Percentiles rank a stretch among this genome's conserved stretches.
Conservation (phyloP, 2,113 vertebrate genomes). For the Hippocampus abdominalis region DNA sequence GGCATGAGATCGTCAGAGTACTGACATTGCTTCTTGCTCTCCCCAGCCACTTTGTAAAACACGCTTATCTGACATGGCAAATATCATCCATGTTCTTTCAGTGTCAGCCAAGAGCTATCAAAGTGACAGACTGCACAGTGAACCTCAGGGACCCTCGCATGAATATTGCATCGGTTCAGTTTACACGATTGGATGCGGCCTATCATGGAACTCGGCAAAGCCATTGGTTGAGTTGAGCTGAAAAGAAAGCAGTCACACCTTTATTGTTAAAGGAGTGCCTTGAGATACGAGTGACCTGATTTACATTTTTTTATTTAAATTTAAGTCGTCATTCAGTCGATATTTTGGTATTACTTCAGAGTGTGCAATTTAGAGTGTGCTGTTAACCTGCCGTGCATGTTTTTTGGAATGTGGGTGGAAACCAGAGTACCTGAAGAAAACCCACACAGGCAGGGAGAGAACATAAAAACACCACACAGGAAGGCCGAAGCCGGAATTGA, state of each 20-base stretch:
- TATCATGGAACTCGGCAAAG: neutral
- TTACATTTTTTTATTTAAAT: no score
- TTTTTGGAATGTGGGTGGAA: no score
- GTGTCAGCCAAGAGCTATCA: slow-evolving; percentile 56
- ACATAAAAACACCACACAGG: no score
- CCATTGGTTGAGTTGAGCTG: neutral
- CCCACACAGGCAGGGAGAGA: no score
- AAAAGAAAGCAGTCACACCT: neutral
- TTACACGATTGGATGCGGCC: slow-evolving; percentile 39
- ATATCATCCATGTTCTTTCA: slow-evolving; percentile 60
- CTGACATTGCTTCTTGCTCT: slow-evolving; percentile 36
- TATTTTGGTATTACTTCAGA: neutral
- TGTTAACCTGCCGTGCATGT: no score
- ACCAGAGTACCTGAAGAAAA: no score
- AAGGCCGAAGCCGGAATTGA: no score
- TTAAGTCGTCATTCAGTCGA: no score
- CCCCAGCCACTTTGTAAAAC: slow-evolving; percentile 62
- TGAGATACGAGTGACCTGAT: no score
- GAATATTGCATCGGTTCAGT: slow-evolving; percentile 58
- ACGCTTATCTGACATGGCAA: slow-evolving; percentile 56
- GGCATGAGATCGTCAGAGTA: slow-evolving; percentile 24
- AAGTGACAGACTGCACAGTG: slow-evolving; percentile 52
- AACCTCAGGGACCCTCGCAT: slow-evolving; percentile 55
- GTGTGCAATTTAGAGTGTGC: no score
- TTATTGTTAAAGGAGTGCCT: neutral